Percentiles rank a stretch among this genome's conserved stretches.
Evolutionary conservation across 2,888 invertebrate species (phyloP).

Genomic region (Lithosia quadra): DNA sequence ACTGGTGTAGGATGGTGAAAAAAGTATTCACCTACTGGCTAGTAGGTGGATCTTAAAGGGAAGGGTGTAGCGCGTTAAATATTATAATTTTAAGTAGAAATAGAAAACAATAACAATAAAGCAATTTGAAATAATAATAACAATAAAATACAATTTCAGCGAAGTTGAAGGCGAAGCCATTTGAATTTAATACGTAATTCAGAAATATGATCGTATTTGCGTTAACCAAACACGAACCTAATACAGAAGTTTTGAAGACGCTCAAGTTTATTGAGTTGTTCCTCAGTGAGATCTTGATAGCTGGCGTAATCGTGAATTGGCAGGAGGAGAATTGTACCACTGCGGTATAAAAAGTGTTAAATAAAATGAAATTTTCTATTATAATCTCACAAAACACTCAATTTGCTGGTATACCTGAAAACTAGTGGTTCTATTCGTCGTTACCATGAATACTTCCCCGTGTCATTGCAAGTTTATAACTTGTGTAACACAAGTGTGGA

Average conservation of each 20-base stretch:
- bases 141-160: too few relatives aligned
- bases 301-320: neutral
- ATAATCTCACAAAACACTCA: too few relatives aligned
- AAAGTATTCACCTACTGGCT: too few relatives aligned
- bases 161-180: neutral
- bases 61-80: neutral
- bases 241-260: neutral
- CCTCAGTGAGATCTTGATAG: neutral
- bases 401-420: too few relatives aligned
- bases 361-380: too few relatives aligned
- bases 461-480: constrained; percentile 37
- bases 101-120: neutral
- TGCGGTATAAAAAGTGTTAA: neutral
- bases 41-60: too few relatives aligned
- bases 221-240: neutral
- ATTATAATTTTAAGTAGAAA: neutral
- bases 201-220: neutral
- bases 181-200: neutral
- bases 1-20: too few relatives aligned
- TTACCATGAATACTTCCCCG: neutral
- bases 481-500: constrained; percentile 38
- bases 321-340: neutral
- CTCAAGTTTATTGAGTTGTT: neutral
- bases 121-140: too few relatives aligned
- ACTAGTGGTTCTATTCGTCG: too few relatives aligned